phyloP scores from a whole-genome alignment of 2,888 invertebrate genomes.

The Apantesis nais region DNA sequence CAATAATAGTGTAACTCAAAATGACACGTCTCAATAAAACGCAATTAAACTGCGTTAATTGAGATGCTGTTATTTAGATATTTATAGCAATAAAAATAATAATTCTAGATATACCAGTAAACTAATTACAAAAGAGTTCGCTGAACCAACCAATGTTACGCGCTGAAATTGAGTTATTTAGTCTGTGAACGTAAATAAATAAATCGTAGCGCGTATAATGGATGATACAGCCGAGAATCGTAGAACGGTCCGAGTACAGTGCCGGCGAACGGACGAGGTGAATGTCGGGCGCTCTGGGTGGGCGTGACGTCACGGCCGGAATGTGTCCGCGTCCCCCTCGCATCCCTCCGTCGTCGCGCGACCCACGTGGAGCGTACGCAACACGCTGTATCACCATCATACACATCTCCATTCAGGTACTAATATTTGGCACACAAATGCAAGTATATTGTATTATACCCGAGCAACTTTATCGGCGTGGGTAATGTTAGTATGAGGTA shows the following conservation, averaged over 20 bases:
- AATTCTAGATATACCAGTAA: conserved; percentile 49
- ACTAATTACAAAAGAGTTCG: conserved; percentile 37
- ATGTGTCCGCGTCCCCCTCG: conserved; percentile 75
- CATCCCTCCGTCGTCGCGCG: conserved; percentile 47
- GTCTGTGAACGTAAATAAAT: conserved; percentile 68
- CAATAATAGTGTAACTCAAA: conserved; percentile 17
- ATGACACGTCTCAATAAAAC: conserved; percentile 31
- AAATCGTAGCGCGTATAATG: conserved; percentile 69
- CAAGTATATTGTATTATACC: conserved; percentile 30
- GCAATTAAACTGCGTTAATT: conserved; percentile 51
- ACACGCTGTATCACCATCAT: conserved; percentile 56
- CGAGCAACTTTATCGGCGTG: conserved; percentile 10
- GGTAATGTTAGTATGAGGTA: conserved; percentile 10
- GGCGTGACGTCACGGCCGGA: conserved; percentile 85
- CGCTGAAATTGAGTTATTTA: conserved; percentile 60
- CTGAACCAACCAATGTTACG: conserved; percentile 40
- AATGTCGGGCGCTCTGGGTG: conserved; percentile 83
- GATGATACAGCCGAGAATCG: conserved; percentile 66
- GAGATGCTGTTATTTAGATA: conserved; percentile 57
- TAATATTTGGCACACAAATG: conserved; percentile 58
- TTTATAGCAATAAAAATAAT: conserved; percentile 54
- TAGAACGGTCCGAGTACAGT: conserved; percentile 60
- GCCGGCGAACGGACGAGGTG: conserved; percentile 71
- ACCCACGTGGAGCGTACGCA: conserved; percentile 78
- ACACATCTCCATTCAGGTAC: conserved; percentile 69